Evolutionary conservation across 2,888 invertebrate genomes (phyloP).

Genomic region (Apodemia hepburni): DNA sequence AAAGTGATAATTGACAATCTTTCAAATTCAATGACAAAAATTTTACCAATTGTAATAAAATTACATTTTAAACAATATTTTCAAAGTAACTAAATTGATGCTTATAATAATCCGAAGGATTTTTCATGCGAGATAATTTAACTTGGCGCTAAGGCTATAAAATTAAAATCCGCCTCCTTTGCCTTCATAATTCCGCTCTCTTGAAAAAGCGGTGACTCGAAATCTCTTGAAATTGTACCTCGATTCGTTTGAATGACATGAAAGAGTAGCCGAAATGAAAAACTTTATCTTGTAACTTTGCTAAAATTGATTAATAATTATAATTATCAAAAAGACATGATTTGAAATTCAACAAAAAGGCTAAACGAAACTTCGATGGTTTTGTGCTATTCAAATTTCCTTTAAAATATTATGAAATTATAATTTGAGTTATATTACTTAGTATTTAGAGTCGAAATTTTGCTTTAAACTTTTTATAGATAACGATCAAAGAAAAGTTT

Average conservation of each 20-base stretch:
- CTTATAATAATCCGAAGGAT: conserved; percentile 59
- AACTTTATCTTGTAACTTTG: conserved; percentile 58
- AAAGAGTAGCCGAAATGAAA: conserved; percentile 63
- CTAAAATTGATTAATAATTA: conserved; percentile 78
- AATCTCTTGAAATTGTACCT: conserved; percentile 56
- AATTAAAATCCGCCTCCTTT: conserved; percentile 53
- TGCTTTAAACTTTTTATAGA: conserved; percentile 42
- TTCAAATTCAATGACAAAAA: too few species aligned
- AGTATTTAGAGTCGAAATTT: conserved; percentile 47
- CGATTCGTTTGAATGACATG: conserved; percentile 71
- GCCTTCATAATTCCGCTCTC: conserved; percentile 50
- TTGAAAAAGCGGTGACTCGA: conserved; percentile 47
- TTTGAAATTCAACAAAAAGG: conserved; percentile 72
- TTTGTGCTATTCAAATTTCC: conserved; percentile 71
- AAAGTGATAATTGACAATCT: too few species aligned
- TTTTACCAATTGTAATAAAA: conserved; percentile 34
- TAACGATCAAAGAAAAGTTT: conserved; percentile 75
- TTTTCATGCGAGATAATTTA: conserved; percentile 67
- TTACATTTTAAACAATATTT: conserved; percentile 45
- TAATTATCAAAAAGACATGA: conserved; percentile 69
- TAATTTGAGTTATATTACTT: conserved; percentile 44
- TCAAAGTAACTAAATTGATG: conserved; percentile 47
- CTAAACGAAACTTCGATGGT: conserved; percentile 64
- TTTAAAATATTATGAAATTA: conserved; percentile 35
- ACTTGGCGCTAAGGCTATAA: conserved; percentile 55